Conservation (phyloP, 2,797 vertebrate genomes). For the Muraenolepis orangiensis region DNA sequence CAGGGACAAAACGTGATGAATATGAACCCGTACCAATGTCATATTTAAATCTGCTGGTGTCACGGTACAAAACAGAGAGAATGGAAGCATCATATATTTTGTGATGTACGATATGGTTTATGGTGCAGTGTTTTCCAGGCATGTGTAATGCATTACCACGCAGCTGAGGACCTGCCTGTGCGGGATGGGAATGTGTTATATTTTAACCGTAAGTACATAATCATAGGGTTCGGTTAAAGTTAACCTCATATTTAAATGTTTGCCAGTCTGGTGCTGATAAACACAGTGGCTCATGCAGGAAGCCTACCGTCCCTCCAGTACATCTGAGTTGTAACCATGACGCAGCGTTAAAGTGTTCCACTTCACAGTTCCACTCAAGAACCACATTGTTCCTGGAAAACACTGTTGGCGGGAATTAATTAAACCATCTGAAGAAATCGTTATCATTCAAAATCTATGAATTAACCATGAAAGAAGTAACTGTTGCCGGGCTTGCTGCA, state of each 20-base stretch:
- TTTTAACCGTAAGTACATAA: constrained; percentile 74
- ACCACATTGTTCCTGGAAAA: background rate
- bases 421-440: background rate
- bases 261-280: constrained; percentile 70
- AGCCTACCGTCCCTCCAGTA: constrained; percentile 17
- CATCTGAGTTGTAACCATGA: constrained; percentile 28
- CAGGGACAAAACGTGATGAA: background rate
- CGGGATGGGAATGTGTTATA: constrained; percentile 69
- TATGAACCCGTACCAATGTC: background rate
- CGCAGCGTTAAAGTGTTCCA: constrained; percentile 8
- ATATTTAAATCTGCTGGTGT: background rate
- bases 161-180: constrained; percentile 53
- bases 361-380: constrained; percentile 11
- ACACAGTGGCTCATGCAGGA: constrained; percentile 57
- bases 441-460: background rate
- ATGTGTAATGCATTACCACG: constrained; percentile 42
- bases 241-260: constrained; percentile 64
- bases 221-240: constrained; percentile 65
- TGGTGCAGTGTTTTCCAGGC: background rate
- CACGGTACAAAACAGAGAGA: background rate
- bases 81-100: background rate
- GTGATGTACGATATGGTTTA: background rate
- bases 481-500: background rate
- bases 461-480: background rate
- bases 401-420: background rate